Evolutionary conservation across 1,140 invertebrate genomes (phyloP).

Genomic region (Tribolium madens): DNA sequence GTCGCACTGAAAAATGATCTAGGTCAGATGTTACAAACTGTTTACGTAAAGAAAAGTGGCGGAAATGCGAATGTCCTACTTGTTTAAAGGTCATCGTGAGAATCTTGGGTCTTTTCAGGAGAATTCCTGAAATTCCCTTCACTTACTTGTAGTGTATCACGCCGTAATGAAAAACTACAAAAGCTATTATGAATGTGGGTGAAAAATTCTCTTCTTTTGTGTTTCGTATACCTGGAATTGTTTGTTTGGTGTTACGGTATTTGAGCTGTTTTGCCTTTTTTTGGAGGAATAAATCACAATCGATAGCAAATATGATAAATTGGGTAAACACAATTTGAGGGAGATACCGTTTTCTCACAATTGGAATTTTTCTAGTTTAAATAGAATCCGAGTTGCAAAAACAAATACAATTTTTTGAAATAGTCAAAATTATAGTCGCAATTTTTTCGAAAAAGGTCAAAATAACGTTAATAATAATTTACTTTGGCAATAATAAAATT

Average conservation of each 20-base stretch:
- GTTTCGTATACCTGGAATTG: conserved; percentile 9
- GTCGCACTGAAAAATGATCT: background rate
- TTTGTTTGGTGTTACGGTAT: background rate
- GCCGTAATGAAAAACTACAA: conserved; percentile 1
- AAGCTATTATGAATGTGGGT: background rate
- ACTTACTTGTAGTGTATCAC: background rate
- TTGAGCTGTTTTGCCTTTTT: too few species aligned
- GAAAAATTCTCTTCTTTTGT: conserved; percentile 2
- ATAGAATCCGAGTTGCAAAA: too few species aligned
- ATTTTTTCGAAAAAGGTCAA: too few species aligned
- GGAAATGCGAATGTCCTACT: conserved; percentile 11
- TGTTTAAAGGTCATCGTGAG: background rate
- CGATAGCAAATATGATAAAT: too few species aligned
- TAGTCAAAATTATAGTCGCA: too few species aligned
- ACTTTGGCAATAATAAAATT: too few species aligned
- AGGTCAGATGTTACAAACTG: background rate
- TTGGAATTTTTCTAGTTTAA: too few species aligned
- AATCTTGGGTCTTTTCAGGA: background rate
- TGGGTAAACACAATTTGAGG: too few species aligned
- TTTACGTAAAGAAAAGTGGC: background rate
- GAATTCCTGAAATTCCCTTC: background rate
- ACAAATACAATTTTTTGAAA: too few species aligned
- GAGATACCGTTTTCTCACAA: too few species aligned
- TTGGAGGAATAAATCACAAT: too few species aligned
- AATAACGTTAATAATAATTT: too few species aligned